A percentile compares a stretch with the other conserved stretches of the same genome.
These are phyloP conservation scores for Reticulitermes lucifugus DNA, from an alignment of 2,888 invertebrate species.

Conservation along the genomic window DNA sequence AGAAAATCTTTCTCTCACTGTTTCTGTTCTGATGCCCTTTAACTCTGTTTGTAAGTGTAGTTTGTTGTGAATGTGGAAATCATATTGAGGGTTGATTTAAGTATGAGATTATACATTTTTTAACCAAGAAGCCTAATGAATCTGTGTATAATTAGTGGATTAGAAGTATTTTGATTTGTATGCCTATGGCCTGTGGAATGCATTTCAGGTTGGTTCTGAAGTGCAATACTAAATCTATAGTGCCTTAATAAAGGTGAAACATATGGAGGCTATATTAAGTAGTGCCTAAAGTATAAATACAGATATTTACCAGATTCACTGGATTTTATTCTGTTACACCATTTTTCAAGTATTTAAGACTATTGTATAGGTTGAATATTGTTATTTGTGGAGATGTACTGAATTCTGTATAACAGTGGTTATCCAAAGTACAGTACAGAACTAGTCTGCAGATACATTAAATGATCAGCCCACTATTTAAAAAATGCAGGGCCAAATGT, in stretches of 20 bases:
- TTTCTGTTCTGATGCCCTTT: too few relatives aligned
- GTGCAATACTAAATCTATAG: neutral
- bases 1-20: too few relatives aligned
- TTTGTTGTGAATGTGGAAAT: too few relatives aligned
- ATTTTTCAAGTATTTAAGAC: slow-evolving; percentile 3
- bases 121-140: neutral
- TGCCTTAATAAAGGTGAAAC: neutral
- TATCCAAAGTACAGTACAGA: neutral
- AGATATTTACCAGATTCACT: neutral
- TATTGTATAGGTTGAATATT: neutral
- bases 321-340: neutral
- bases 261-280: neutral
- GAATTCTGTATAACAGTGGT: neutral
- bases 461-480: too few relatives aligned
- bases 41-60: too few relatives aligned
- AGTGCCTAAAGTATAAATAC: neutral
- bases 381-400: neutral
- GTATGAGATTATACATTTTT: neutral
- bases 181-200: too few relatives aligned
- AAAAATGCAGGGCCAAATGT: too few relatives aligned
- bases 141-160: neutral
- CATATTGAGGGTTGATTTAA: neutral
- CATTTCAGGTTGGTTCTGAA: neutral
- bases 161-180: neutral
- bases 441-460: too few relatives aligned